Evolutionary conservation across 2,888 invertebrate genomes (phyloP).

Genomic region (Graphium colonna): DNA sequence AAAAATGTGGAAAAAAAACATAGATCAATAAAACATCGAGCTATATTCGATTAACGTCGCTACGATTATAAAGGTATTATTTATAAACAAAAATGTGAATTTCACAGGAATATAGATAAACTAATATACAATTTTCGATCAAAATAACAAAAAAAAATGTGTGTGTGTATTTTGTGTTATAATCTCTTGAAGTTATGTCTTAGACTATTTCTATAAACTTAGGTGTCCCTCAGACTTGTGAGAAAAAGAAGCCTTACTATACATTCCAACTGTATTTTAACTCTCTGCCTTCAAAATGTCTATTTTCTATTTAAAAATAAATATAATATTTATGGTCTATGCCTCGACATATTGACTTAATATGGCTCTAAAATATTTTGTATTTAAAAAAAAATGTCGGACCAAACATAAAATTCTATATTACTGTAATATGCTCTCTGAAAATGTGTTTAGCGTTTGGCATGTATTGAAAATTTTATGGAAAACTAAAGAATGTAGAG

Average conservation of each 20-base stretch:
- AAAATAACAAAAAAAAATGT: not conserved
- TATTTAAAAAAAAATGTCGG: conserved; percentile 55
- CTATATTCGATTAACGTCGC: not conserved
- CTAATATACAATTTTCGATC: not conserved
- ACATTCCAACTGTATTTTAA: conserved; percentile 76
- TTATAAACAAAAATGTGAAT: not conserved
- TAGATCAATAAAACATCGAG: not conserved
- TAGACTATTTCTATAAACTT: not conserved
- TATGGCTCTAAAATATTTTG: conserved; percentile 33
- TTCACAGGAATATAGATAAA: not conserved
- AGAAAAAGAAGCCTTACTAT: conserved; percentile 65
- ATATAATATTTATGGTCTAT: conserved; percentile 38
- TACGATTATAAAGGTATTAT: not conserved
- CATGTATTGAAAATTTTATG: not conserved
- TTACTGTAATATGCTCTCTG: conserved; percentile 36
- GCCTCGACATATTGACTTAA: conserved; percentile 15
- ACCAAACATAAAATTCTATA: conserved; percentile 55
- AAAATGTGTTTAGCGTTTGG: not conserved
- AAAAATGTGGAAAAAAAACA: not conserved
- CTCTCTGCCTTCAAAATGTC: conserved; percentile 59
- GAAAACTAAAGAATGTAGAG: too few species aligned
- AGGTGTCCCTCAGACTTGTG: conserved; percentile 65
- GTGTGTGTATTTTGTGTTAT: not conserved
- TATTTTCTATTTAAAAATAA: conserved; percentile 52
- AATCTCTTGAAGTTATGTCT: not conserved